Base-by-base conservation (phyloP, 1,140 invertebrate species). In the Trichonephila clavata region DNA sequence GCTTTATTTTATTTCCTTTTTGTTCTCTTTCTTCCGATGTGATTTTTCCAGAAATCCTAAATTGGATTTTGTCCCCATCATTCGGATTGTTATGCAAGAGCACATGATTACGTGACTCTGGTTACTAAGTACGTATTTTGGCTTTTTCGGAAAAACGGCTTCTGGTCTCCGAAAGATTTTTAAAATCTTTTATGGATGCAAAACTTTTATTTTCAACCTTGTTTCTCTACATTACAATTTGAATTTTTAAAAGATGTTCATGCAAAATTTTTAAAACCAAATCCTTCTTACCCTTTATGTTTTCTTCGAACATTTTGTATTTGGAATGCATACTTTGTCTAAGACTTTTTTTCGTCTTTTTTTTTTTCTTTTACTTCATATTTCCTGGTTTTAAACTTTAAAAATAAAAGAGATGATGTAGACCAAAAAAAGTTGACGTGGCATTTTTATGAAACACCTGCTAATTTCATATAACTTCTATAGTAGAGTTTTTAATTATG, bases 1-100 rank as follows among this genome's bases (percentile, higher is more conserved):
- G 50, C 10, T 65, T 86, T 86, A 27, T 27, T 86, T 60, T 86
- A 50, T 86, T 86, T 24, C 21, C 13, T 61, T 32, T 24, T 86
- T 27, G 21, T 86, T 21, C 8, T 32, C 61, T 32, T 60, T 50
- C 61, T 86, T 32, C 24, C 18, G 39, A 6, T 24, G 27, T 8
- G 18, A 16, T 59, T 61, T 60, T 61, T 60, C 3, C 7, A 13
- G 10, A n/a, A 57, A 57, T 6, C 21, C 39, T 14, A 83, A 24
- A 57, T 57, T 84, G 81, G n/a, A 84, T 84, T 57, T 84, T n/a
- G 13, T 24, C 10, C 4, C 21, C 57, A n/a, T 57, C 16, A 5
- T 57, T 59, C 1, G n/a, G 2, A 57, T 84, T 24, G 20, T 84
- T 16, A 57, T 57, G 81, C 43, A 57, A 59, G 10, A 57, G 14